A percentile compares a stretch with the other conserved stretches of the same genome.
Evolutionary conservation across 1,140 invertebrate genomes (phyloP).

Genomic region (Cepaea nemoralis): DNA sequence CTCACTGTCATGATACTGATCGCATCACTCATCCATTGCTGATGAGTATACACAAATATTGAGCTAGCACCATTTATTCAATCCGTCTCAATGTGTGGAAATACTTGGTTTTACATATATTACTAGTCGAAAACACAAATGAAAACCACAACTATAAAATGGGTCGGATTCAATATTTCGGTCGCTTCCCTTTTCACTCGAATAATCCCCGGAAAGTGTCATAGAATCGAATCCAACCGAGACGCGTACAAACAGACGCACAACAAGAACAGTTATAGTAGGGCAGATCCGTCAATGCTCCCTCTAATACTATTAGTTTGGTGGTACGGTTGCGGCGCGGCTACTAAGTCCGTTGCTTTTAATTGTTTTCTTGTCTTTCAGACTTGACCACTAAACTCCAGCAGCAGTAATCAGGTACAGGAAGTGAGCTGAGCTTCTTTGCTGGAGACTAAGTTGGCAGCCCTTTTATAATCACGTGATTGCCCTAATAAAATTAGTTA

Average conservation of each 20-base stretch:
- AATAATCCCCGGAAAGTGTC: neutral
- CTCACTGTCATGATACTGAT: too few relatives aligned
- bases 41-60: too few relatives aligned
- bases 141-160: too few relatives aligned
- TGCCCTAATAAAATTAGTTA: constrained; percentile 17
- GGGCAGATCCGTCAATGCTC: neutral
- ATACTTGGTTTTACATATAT: too few relatives aligned
- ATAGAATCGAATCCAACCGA: neutral
- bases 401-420: neutral
- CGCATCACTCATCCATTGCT: too few relatives aligned
- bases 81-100: too few relatives aligned
- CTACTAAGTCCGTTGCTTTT: constrained; percentile 20
- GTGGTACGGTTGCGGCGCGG: neutral
- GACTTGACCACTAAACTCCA: neutral
- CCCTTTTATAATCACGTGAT: too few relatives aligned
- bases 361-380: constrained; percentile 27
- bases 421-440: constrained; percentile 5
- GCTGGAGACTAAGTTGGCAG: neutral
- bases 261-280: neutral
- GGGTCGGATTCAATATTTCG: too few relatives aligned
- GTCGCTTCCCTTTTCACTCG: neutral
- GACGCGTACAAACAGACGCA: neutral
- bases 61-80: too few relatives aligned
- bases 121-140: too few relatives aligned
- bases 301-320: neutral